A percentile compares a stretch with the other conserved stretches of the same genome.
These are phyloP conservation scores for Myopa testacea DNA, from an alignment of 2,888 invertebrate species.

Conservation along the genomic window DNA sequence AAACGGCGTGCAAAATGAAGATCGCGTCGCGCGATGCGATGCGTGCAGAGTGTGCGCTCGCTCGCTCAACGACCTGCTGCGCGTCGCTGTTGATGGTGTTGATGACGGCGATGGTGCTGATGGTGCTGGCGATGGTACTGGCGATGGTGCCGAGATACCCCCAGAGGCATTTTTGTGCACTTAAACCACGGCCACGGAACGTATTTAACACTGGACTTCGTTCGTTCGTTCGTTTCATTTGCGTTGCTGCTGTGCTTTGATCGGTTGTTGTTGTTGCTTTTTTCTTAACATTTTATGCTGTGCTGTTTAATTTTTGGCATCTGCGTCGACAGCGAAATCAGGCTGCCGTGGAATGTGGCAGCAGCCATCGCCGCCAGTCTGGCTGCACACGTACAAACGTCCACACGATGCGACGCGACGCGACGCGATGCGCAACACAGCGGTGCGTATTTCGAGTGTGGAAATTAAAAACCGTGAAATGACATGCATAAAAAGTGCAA, in stretches of 20 bases:
- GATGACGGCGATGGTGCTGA: slow-evolving; percentile 27
- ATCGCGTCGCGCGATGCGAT: slow-evolving; percentile 25
- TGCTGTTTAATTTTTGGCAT: slow-evolving; percentile 7
- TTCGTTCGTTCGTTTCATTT: slow-evolving; percentile 19
- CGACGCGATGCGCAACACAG: too few relatives aligned
- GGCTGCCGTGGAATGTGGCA: slow-evolving; percentile 26
- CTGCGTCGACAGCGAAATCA: not conserved
- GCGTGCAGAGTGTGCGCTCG: slow-evolving; percentile 11
- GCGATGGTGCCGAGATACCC: slow-evolving; percentile 27
- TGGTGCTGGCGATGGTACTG: slow-evolving; percentile 32
- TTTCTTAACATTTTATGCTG: not conserved
- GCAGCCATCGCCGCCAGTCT: slow-evolving; percentile 19
- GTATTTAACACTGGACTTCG: slow-evolving; percentile 29
- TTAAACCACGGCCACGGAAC: not conserved
- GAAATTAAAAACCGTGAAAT: slow-evolving; percentile 38
- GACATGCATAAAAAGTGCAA: slow-evolving; percentile 18
- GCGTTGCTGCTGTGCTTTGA: not conserved
- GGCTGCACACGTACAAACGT: not conserved
- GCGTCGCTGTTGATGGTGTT: slow-evolving; percentile 5
- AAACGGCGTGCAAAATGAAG: slow-evolving; percentile 39
- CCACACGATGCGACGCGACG: too few relatives aligned
- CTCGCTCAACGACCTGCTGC: not conserved
- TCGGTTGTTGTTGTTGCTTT: not conserved
- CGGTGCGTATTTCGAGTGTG: slow-evolving; percentile 23
- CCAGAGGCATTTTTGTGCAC: slow-evolving; percentile 22